These are phyloP conservation scores for Apodemia duryi DNA, from an alignment of 2,888 invertebrate genomes.

Conservation along the genomic window DNA sequence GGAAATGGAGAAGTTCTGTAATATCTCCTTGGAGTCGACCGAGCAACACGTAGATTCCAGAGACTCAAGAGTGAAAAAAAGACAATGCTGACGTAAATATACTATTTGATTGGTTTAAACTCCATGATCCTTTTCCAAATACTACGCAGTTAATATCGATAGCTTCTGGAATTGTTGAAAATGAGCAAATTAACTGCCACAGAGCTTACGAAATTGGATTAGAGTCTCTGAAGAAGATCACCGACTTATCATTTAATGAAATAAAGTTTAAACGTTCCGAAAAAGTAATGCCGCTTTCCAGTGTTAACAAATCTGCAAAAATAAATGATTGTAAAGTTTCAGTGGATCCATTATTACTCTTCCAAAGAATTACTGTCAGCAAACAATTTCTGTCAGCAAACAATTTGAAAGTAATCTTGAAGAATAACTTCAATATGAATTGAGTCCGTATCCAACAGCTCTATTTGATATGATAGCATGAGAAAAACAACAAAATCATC, in stretches of 20 bases:
- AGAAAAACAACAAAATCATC: conserved; percentile 35
- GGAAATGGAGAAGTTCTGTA: too few species aligned
- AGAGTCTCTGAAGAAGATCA: conserved; percentile 25
- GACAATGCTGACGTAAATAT: conserved; percentile 28
- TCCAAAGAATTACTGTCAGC: conserved; percentile 19
- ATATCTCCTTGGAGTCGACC: too few species aligned
- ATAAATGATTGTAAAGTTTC: too few species aligned
- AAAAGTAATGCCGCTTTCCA: too few species aligned
- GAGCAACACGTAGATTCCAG: conserved; percentile 13
- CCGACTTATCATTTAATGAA: background rate
- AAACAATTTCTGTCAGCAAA: conserved; percentile 32
- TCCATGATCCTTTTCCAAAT: conserved; percentile 32
- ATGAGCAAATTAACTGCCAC: conserved; percentile 36
- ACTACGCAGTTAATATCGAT: conserved; percentile 31
- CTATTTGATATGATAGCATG: conserved; percentile 35
- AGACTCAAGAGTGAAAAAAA: conserved; percentile 24
- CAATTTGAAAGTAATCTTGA: conserved; percentile 33
- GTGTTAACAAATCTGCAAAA: too few species aligned
- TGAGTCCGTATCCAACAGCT: conserved; percentile 33
- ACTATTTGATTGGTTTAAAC: conserved; percentile 30
- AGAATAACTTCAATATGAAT: conserved; percentile 35
- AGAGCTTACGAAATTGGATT: conserved; percentile 34
- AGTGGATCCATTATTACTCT: too few species aligned
- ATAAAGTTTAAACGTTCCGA: too few species aligned
- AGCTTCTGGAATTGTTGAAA: conserved; percentile 32